These are phyloP conservation scores for Zingel zingel DNA, from an alignment of 2,113 vertebrate species.

Conservation along the genomic window DNA sequence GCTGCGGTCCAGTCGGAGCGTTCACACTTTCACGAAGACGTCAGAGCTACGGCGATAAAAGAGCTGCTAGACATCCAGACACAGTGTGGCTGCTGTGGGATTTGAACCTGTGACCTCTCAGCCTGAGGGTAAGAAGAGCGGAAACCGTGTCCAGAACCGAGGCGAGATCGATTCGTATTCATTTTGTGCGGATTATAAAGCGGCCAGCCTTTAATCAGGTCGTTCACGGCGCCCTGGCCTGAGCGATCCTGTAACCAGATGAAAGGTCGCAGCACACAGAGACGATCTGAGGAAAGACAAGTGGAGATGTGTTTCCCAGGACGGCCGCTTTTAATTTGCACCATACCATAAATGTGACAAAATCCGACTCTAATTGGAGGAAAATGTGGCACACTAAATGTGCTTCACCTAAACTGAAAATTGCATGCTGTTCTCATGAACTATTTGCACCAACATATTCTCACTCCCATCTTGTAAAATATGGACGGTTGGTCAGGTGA, in stretches of 20 bases:
- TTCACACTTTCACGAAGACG: conserved; percentile 20
- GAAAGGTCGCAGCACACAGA: background rate
- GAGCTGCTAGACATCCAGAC: background rate
- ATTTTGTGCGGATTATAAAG: background rate
- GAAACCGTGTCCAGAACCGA: background rate
- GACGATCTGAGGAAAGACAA: background rate
- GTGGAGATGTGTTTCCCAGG: background rate
- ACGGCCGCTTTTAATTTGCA: background rate
- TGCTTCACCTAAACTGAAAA: no score
- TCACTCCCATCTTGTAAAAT: no score
- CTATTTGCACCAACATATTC: no score
- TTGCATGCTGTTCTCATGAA: no score
- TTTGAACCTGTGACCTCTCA: conserved; percentile 55
- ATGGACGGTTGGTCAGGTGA: no score
- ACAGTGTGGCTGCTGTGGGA: conserved; percentile 27
- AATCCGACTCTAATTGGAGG: no score
- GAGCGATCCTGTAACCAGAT: background rate
- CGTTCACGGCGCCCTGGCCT: background rate
- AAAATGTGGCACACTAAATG: no score
- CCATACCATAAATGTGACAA: background rate
- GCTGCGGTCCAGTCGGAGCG: background rate
- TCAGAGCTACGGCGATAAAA: conserved; percentile 12
- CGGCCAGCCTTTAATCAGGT: background rate
- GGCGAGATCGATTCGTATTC: background rate
- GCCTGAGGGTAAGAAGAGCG: background rate